Percentiles rank a stretch among this genome's conserved stretches.
Conservation (phyloP, 2,888 invertebrate species). For the Asteroscopus sphinx region DNA sequence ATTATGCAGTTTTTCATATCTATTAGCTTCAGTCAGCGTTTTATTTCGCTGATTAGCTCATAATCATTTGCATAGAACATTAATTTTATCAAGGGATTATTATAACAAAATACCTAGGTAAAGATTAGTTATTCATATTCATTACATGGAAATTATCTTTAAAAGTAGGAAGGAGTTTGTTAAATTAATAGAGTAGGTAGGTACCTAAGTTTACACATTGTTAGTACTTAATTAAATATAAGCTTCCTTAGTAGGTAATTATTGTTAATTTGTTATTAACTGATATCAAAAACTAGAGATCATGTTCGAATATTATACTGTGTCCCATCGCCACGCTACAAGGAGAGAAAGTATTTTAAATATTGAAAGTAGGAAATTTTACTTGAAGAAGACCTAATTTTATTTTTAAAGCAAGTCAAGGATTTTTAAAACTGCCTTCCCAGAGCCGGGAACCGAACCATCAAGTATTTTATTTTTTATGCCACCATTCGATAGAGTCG, state of each 20-base stretch:
- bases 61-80: conserved; percentile 9
- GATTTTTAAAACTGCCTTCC: too few species aligned
- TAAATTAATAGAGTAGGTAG: not conserved
- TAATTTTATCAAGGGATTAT: not conserved
- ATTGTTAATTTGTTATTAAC: not conserved
- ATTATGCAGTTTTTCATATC: conserved; percentile 11
- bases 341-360: too few species aligned
- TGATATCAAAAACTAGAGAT: conserved; percentile 22
- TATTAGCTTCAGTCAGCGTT: too few species aligned
- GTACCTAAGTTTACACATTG: conserved; percentile 15
- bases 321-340: too few species aligned
- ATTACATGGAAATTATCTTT: conserved; percentile 1
- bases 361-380: too few species aligned
- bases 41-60: not conserved
- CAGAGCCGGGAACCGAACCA: too few species aligned
- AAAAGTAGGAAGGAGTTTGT: not conserved
- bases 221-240: conserved; percentile 23
- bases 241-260: not conserved
- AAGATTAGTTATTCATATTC: conserved; percentile 1
- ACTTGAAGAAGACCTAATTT: too few species aligned
- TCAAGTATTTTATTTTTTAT: too few species aligned
- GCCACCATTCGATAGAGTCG: too few species aligned
- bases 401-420: too few species aligned
- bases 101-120: not conserved
- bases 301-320: conserved; percentile 6